Evolutionary conservation across 2,797 vertebrate species (phyloP), one percentile per base, ranked within the genome.

Genomic region (Spinibarbus caldwelli): DNA sequence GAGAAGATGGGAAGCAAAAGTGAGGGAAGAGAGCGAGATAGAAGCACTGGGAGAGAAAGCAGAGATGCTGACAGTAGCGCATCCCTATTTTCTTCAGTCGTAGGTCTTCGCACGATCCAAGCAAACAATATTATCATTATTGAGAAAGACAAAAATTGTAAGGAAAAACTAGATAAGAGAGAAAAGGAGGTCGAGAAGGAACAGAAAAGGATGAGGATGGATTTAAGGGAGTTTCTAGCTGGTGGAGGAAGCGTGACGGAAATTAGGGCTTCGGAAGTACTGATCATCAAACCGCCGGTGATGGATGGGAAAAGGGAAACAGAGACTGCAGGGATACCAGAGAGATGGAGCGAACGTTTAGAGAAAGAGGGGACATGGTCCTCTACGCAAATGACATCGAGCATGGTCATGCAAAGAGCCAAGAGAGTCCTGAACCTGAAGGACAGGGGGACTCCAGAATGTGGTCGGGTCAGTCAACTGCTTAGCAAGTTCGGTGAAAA

Each of bases 51-150:
- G 84, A 94, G 87, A 86, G 93, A 94, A 88, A 91, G 89, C 71
- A 90, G 86, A 83, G 91, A 93, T 6, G 1, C 9, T 1, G 31
- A 68, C 68, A 2, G 86, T 89, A 52, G 21, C 41, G 38, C 81
- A n/a, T 31, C 78, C 67, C 78, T 91, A 17, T 59, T 79, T 5
- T 82, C 92, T 6, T 19, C 75, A 0, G 78, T 87, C 6, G 84
- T 94, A 0, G 90, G 93, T 70, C 90, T 96, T 15, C 92, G 93
- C 6, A 95, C 94, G 14, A 93, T 96, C 67, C 91, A 94, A 26
- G 95, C 94, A 0, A 94, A 97, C 77, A 96, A 96, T 47, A 94
- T 96, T 75, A 95, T 96, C 86, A 96, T 95, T 79, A 96, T 96
- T 0, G 95, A 96, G 79, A 93, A 94, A 62, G 94, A 95, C 3